phyloP scores from a whole-genome alignment of 2,113 vertebrate species.

The Echinops telfairi region DNA sequence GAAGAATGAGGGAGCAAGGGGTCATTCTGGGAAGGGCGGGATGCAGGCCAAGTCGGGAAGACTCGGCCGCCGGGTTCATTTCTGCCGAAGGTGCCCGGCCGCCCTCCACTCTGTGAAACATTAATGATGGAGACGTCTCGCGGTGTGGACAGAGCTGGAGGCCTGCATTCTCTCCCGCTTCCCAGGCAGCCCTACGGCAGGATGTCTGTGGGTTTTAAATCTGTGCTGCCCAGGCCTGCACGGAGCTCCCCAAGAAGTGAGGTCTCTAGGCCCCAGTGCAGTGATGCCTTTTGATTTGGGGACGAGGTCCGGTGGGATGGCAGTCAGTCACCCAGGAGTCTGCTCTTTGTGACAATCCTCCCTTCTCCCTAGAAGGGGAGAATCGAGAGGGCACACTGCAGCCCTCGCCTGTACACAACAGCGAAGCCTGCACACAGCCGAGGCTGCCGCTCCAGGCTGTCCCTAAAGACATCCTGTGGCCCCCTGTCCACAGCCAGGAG shows the following conservation, averaged over 20 bases:
- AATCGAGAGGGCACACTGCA: not conserved
- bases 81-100: not conserved
- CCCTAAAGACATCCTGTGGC: not conserved
- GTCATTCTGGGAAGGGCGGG: conserved; percentile 63
- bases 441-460: fast-evolving
- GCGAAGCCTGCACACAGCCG: fast-evolving
- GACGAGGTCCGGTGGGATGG: fast-evolving
- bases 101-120: not conserved
- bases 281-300: not conserved
- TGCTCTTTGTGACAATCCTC: not conserved
- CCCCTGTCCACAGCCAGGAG: not conserved
- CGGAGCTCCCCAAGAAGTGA: conserved; percentile 20
- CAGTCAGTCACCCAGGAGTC: not conserved
- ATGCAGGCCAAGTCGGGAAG: not conserved
- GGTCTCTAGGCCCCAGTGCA: not conserved
- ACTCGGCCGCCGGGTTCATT: fast-evolving
- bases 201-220: not conserved
- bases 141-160: not conserved
- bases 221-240: not conserved
- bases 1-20: conserved; percentile 67
- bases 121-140: not conserved
- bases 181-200: not conserved
- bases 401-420: not conserved
- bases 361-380: not conserved
- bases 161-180: not conserved